A percentile compares a stretch with the other conserved stretches of the same genome.
Conservation (phyloP, 1,140 invertebrate genomes). For the Subanguina moxae region DNA sequence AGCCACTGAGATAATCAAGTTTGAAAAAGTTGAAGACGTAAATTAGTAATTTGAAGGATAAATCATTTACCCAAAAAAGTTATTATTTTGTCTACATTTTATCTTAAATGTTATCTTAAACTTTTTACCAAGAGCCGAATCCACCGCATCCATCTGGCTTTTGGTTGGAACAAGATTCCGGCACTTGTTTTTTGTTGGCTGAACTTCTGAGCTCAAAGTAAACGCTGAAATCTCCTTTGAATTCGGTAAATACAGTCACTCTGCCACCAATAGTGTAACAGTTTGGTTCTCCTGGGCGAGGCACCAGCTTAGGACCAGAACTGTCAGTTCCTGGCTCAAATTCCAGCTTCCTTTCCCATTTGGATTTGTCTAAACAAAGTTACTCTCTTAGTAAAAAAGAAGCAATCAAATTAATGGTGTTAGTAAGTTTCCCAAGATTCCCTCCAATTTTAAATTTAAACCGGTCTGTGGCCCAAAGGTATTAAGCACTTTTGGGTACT, state of each 20-base stretch:
- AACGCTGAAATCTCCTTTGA: constrained; percentile 58
- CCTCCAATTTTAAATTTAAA: no score
- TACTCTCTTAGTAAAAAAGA: background rate
- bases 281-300: constrained; percentile 21
- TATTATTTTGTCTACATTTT: constrained; percentile 10
- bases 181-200: constrained; percentile 55
- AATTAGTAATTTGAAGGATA: no score
- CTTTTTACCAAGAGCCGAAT: constrained; percentile 53
- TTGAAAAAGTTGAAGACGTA: no score
- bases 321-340: constrained; percentile 55
- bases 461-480: background rate
- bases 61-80: no score
- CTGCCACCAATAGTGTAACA: constrained; percentile 57
- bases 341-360: constrained; percentile 56
- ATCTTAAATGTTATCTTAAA: constrained; percentile 3
- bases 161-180: constrained; percentile 53
- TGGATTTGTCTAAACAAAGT: constrained; percentile 45
- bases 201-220: constrained; percentile 53
- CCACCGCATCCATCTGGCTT: constrained; percentile 55
- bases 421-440: no score
- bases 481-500: no score
- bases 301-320: constrained; percentile 47
- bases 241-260: constrained; percentile 53
- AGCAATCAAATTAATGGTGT: no score
- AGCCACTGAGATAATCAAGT: no score